These are phyloP conservation scores for Andricus curvator DNA, from an alignment of 2,888 invertebrate species.

Conservation along the genomic window DNA sequence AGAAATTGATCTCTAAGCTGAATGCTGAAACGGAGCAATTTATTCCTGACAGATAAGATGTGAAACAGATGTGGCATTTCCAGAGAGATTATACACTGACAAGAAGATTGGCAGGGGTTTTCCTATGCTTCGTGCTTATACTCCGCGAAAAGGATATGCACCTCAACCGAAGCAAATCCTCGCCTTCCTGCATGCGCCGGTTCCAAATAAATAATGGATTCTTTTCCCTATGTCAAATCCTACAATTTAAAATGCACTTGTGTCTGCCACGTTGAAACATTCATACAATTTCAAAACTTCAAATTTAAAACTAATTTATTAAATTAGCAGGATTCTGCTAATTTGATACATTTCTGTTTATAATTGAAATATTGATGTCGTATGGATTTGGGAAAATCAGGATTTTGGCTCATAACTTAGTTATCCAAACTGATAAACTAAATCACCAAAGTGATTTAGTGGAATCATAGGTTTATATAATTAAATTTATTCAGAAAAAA, in stretches of 20 bases:
- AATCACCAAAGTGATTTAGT: too few species aligned
- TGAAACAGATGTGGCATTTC: slow-evolving; percentile 15
- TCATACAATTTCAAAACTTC: neutral
- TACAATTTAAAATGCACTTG: neutral
- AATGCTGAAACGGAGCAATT: slow-evolving; percentile 3
- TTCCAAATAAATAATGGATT: neutral
- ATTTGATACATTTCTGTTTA: neutral
- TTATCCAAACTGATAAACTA: too few species aligned
- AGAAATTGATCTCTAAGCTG: slow-evolving; percentile 19
- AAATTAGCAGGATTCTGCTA: neutral
- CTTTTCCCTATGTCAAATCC: neutral
- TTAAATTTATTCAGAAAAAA: too few species aligned
- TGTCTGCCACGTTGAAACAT: neutral
- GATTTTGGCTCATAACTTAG: too few species aligned
- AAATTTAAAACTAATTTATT: neutral
- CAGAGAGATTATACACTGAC: slow-evolving; percentile 23
- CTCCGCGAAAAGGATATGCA: neutral
- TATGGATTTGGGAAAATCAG: too few species aligned
- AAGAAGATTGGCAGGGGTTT: neutral
- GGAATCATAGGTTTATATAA: too few species aligned
- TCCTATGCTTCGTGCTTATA: neutral
- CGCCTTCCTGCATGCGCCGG: neutral
- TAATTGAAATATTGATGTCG: neutral
- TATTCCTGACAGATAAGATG: slow-evolving; percentile 2
- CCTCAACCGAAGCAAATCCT: slow-evolving; percentile 1